Evolutionary conservation across 2,113 vertebrate species (phyloP).

Genomic region (Alces alces): DNA sequence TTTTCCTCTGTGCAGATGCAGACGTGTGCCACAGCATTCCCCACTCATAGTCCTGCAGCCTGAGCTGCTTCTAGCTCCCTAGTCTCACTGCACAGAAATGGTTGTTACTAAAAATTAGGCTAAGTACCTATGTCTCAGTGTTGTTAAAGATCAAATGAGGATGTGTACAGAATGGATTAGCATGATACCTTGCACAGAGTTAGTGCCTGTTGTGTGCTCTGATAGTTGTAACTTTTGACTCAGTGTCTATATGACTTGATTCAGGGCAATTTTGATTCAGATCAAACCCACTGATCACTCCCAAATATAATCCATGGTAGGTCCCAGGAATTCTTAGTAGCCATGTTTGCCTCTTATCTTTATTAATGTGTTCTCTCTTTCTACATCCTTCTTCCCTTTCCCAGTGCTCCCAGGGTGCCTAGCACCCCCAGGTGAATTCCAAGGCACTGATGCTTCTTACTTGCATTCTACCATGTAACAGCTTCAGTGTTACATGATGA

Average conservation of each 20-base stretch:
- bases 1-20: rapidly evolving
- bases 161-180: neutral
- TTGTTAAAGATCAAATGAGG: neutral
- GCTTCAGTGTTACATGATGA: neutral
- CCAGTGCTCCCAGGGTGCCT: neutral
- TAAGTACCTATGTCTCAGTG: neutral
- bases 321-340: neutral
- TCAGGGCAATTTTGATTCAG: neutral
- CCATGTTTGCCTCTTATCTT: neutral
- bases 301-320: too few relatives aligned
- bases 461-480: neutral
- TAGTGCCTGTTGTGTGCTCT: neutral
- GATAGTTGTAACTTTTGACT: neutral
- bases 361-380: neutral
- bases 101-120: neutral
- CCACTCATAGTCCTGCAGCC: neutral
- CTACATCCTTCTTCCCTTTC: neutral
- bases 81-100: neutral
- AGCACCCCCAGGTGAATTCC: neutral
- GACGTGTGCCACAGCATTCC: rapidly evolving
- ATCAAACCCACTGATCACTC: neutral
- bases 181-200: neutral
- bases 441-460: neutral
- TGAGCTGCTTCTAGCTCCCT: neutral
- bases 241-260: neutral